A percentile compares a stretch with the other conserved stretches of the same genome.
Conservation (phyloP, 2,888 invertebrate species). For the Meteorus colon region DNA sequence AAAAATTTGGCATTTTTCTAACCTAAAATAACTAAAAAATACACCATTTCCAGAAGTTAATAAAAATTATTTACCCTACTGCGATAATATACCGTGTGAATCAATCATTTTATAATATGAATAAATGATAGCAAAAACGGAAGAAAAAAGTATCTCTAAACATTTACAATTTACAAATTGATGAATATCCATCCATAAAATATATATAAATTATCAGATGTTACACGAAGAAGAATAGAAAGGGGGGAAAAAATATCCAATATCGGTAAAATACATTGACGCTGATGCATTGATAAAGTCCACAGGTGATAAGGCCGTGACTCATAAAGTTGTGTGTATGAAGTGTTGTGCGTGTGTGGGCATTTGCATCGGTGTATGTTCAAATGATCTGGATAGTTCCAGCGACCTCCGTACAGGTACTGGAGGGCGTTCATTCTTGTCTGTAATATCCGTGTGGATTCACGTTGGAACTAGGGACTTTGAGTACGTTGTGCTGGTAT, state of each 20-base stretch:
- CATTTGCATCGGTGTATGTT: not conserved
- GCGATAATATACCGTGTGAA: not conserved
- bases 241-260: not conserved
- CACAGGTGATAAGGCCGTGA: constrained; percentile 18
- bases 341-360: too few species aligned
- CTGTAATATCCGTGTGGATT: constrained; percentile 21
- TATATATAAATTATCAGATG: not conserved
- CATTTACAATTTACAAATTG: not conserved
- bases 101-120: not conserved
- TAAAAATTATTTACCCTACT: not conserved
- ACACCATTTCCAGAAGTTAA: not conserved
- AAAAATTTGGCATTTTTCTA: not conserved
- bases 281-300: not conserved
- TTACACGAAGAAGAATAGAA: not conserved
- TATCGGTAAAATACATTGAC: constrained; percentile 21
- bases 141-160: not conserved
- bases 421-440: constrained; percentile 23
- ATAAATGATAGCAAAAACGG: not conserved
- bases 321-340: not conserved
- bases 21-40: not conserved
- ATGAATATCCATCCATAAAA: constrained; percentile 18
- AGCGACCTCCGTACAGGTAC: constrained; percentile 31
- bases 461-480: constrained; percentile 60
- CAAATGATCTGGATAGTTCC: constrained; percentile 21
- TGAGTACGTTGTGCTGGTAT: constrained; percentile 66